These are phyloP conservation scores for Gobionotothen gibberifrons DNA, from an alignment of 2,797 vertebrate species.

Conservation along the genomic window DNA sequence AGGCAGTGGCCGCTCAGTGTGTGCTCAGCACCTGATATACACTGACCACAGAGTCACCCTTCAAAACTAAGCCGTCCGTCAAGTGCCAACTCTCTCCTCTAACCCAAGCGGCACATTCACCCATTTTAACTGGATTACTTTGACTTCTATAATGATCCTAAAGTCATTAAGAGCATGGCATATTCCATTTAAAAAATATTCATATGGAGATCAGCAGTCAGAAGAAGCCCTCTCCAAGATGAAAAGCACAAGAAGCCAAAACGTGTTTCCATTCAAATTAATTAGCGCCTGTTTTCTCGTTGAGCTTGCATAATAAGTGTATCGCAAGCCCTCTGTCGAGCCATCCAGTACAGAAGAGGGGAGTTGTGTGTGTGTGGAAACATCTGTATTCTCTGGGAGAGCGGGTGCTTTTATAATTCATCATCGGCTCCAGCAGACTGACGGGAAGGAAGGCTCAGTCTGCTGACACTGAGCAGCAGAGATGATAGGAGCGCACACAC, in stretches of 20 bases:
- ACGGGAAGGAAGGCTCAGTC: conserved; percentile 76
- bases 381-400: conserved; percentile 81
- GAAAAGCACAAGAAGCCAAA: conserved; percentile 63
- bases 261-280: conserved; percentile 68
- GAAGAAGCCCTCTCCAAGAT: conserved; percentile 52
- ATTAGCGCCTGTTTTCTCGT: conserved; percentile 67
- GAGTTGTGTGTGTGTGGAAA: conserved; percentile 43
- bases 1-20: conserved; percentile 28
- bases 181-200: conserved; percentile 56
- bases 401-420: conserved; percentile 79
- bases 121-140: conserved; percentile 48
- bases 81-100: conserved; percentile 23
- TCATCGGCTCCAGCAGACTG: conserved; percentile 80
- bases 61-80: conserved; percentile 47
- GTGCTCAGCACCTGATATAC: conserved; percentile 12
- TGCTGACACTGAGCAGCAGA: conserved; percentile 75
- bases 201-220: conserved; percentile 58
- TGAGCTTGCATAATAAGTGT: conserved; percentile 61
- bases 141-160: conserved; percentile 45
- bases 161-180: conserved; percentile 53
- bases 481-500: conserved; percentile 71
- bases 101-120: not conserved
- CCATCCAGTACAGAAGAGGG: conserved; percentile 17
- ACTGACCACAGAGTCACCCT: conserved; percentile 49
- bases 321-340: conserved; percentile 33